Percentiles rank a stretch among this genome's conserved stretches.
Conservation (phyloP, 1,140 invertebrate species). For the Eupeodes corollae region DNA sequence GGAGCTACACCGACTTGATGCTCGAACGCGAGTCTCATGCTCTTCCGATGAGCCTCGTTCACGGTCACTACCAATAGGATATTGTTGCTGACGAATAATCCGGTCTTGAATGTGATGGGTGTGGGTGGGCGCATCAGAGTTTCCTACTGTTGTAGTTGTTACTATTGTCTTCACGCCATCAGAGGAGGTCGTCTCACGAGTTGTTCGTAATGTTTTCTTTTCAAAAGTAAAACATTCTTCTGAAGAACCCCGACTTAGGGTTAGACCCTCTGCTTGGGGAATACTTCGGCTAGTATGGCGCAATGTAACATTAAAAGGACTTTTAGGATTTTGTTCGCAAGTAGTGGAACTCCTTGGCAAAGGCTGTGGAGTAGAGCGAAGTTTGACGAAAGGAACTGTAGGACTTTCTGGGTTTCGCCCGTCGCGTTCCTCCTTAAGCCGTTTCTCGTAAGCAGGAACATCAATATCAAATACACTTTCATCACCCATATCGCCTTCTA, state of each 20-base stretch:
- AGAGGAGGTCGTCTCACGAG: slow-evolving; percentile 22
- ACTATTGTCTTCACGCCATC: slow-evolving; percentile 32
- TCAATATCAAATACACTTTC: slow-evolving; percentile 37
- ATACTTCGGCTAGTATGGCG: slow-evolving; percentile 21
- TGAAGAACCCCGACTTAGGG: neutral
- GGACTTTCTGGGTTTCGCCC: slow-evolving; percentile 39
- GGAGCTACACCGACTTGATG: slow-evolving; percentile 18
- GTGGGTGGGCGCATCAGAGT: neutral
- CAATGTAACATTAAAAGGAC: slow-evolving; percentile 36
- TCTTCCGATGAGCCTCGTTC: slow-evolving; percentile 29
- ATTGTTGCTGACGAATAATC: neutral
- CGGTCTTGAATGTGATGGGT: neutral
- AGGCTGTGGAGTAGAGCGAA: slow-evolving; percentile 43
- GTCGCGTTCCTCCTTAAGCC: slow-evolving; percentile 44
- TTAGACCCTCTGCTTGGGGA: neutral
- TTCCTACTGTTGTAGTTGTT: slow-evolving; percentile 19
- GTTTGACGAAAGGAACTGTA: slow-evolving; percentile 44
- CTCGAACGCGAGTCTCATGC: slow-evolving; percentile 22
- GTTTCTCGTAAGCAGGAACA: slow-evolving; percentile 48
- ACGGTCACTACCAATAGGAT: slow-evolving; percentile 13
- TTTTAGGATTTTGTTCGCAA: slow-evolving; percentile 34
- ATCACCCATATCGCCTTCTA: slow-evolving; percentile 25
- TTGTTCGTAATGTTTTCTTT: slow-evolving; percentile 5
- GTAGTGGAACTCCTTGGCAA: slow-evolving; percentile 32
- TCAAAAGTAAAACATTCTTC: neutral